Base-by-base conservation (phyloP, 2,113 vertebrate species). In the Cyprinus carpio region DNA sequence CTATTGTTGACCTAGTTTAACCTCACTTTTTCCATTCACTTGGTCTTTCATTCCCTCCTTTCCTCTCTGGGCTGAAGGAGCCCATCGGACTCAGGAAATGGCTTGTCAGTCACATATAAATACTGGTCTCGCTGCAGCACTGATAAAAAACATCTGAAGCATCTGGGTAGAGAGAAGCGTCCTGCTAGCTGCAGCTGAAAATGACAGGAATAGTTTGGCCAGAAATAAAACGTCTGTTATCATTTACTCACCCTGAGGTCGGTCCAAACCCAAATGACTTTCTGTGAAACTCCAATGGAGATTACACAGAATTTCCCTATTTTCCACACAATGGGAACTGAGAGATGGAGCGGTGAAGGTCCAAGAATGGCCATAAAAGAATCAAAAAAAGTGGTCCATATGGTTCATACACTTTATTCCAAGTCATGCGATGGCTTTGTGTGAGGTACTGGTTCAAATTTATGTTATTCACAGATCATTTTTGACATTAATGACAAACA, bases 91-190 rank as follows among this genome's bases (percentile, higher is more conserved):
- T 86, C 90, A 92, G 93, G 92, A 94, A 94, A 90, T 65, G 78
- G 81, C 78, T 90, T 92, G 92, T 92, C 92, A 91, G 91, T 85
- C 89, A 84, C 82, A 87, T 86, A 89, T 91, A 93, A 94, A 93
- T 92, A 91, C 75, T 87, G 75, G 81, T 82, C 89, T 85, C 87
- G 86, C 86, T 91, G 89, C 88, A 87, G 83, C 79, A 72, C 85
- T 93, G 92, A 93, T 91, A 89, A 90, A 89, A 92, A 93, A 91
- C 93, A 92, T 92, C 90, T 92, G 92, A 93, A 92, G 90, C 92
- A 92, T 92, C 88, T 92, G 92, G 89, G 88, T 84, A 90, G 74
- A 67, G 87, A 87, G 83, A 87, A 85, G 80, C 27, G 83, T 87
- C 31, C 80, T 37, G 62, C 18, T 27, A 12, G 13, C 74, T n/a